These are phyloP conservation scores for Pachyuromys duprasi DNA, from an alignment of 2,797 vertebrate genomes.

Conservation along the genomic window DNA sequence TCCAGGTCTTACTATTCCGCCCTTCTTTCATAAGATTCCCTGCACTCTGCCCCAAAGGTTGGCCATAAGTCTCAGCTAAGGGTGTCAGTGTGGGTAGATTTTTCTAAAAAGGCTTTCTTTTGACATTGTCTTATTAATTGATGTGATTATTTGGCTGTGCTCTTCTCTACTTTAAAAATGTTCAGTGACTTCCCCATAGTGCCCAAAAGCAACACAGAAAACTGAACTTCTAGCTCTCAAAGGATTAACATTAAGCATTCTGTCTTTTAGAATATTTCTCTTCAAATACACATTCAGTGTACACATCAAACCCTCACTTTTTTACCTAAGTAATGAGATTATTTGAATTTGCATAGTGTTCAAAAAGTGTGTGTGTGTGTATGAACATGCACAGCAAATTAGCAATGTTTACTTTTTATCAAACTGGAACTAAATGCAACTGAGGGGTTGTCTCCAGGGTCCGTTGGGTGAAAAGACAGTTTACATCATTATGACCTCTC, in stretches of 20 bases:
- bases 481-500: not conserved
- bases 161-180: slow-evolving; percentile 23
- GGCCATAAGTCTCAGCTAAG: not conserved
- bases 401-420: not conserved
- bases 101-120: slow-evolving; percentile 6
- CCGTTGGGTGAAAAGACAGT: not conserved
- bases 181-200: not conserved
- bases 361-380: not conserved
- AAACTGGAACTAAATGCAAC: not conserved
- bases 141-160: not conserved
- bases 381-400: too few species aligned
- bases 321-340: not conserved
- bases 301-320: not conserved
- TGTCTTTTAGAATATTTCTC: not conserved
- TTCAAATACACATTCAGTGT: not conserved
- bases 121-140: slow-evolving; percentile 17
- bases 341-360: not conserved
- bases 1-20: too few species aligned
- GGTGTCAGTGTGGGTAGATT: not conserved
- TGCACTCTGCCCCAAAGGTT: too few species aligned
- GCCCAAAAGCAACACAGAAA: not conserved
- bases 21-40: too few species aligned
- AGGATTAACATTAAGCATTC: not conserved
- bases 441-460: not conserved
- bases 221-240: not conserved